Evolutionary conservation across 2,888 invertebrate species (phyloP), one percentile per base, ranked within the genome.

Genomic region (Amblyjoppa fuscipennis): DNA sequence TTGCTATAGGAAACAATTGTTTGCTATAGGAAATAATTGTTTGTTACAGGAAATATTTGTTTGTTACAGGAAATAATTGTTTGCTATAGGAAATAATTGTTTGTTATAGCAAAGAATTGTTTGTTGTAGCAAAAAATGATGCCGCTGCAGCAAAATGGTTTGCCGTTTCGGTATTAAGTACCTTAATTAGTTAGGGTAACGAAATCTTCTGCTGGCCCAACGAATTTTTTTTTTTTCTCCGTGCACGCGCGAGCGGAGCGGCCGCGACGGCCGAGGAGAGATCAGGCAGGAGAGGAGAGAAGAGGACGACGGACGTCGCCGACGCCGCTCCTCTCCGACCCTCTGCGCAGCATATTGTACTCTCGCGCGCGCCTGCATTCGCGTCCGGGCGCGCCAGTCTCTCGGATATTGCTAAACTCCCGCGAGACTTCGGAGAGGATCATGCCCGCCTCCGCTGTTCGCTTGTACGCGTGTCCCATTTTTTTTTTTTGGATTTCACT

Each of bases 361-460:
- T 76, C 53, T 59, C 16, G 56, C 38, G 75, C 53, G 69, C 16
- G 56, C 38, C 81, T 76, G 69, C 51, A 75, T 59, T 75, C 51
- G 73, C 79, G 75, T 73, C 79, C 74, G 73, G 78, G 83, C 75
- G 51, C 59, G 70, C 41, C 56, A 59, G 69, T 76, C 59, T 53
- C 79, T 84, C 79, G 79, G 79, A 80, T 84, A 79, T 84, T 84
- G 79, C 83, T 84, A 75, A 79, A 80, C 56, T 66, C 83, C 71
- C 83, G 51, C 59, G 31, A 75, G 59, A 61, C 73, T 51, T 69
- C 61, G 56, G 59, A 64, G 64, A 28, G 61, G 75, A 64, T 41
- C 70, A 53, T 59, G 25, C 28, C 73, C 73, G 74, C 74, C 83
- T 78, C 20, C 69, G 34, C 78, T 20, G 34, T 78, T 83, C 71